phyloP scores from a whole-genome alignment of 2,888 invertebrate genomes.

The Papilio demoleus region DNA sequence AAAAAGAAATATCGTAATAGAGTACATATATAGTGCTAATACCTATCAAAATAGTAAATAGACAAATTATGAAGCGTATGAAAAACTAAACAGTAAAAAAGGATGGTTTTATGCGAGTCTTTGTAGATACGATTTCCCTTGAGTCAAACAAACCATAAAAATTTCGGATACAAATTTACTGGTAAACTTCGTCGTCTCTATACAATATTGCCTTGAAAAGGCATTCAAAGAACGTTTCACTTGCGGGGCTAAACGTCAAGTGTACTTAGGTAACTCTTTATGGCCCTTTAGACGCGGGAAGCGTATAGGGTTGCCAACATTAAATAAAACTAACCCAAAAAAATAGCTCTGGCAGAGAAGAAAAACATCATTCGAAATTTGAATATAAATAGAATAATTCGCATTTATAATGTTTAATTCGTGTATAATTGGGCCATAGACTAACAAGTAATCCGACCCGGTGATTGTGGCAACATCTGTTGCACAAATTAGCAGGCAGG shows the following conservation, averaged over 20 bases:
- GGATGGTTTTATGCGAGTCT: not conserved
- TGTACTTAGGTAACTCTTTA: constrained; percentile 6
- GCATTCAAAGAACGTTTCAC: constrained; percentile 5
- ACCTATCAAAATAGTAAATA: too few relatives aligned
- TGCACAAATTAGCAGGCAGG: too few relatives aligned
- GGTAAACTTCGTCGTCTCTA: not conserved
- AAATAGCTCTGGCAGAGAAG: not conserved
- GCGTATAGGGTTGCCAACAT: not conserved
- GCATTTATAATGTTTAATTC: not conserved
- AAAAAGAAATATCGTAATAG: too few relatives aligned
- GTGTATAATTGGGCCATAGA: not conserved
- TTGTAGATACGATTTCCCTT: not conserved
- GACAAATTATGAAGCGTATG: too few relatives aligned
- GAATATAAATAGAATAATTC: too few relatives aligned
- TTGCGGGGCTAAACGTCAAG: constrained; percentile 8
- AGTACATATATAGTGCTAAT: too few relatives aligned
- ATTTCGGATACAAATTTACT: not conserved
- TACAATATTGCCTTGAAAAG: constrained; percentile 3
- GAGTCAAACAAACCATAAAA: not conserved
- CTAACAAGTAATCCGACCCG: too few relatives aligned
- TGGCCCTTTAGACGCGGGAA: not conserved
- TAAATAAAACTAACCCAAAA: not conserved
- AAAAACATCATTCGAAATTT: too few relatives aligned
- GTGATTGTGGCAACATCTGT: too few relatives aligned
- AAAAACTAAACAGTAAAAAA: not conserved